These are phyloP conservation scores for Podocnemis expansa DNA, from an alignment of 2,113 vertebrate species.

Conservation along the genomic window DNA sequence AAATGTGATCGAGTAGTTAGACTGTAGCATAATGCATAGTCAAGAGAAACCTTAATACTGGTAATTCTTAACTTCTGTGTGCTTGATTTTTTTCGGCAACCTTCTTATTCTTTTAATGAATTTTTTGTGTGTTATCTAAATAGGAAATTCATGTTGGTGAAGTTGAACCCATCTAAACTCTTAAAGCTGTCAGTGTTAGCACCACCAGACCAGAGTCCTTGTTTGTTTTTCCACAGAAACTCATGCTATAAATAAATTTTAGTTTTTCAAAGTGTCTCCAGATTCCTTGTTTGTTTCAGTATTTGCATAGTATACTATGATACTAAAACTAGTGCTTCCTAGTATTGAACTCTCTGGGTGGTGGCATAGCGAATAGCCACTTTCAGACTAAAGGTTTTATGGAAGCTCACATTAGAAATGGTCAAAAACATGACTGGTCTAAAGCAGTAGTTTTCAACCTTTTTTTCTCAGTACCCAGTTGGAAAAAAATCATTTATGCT, in stretches of 20 bases:
- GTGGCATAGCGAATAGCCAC: not conserved
- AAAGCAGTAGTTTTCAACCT: too few species aligned
- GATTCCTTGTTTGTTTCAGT: too few species aligned
- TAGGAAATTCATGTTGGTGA: not conserved
- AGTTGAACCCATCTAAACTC: not conserved
- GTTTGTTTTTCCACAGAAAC: too few species aligned
- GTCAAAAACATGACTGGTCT: not conserved
- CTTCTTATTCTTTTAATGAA: not conserved
- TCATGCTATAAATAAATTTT: too few species aligned
- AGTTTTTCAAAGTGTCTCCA: too few species aligned
- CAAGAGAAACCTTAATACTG: not conserved
- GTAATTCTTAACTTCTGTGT: not conserved
- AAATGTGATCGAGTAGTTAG: too few species aligned
- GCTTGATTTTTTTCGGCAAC: not conserved
- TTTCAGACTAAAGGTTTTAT: not conserved
- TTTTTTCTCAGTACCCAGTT: too few species aligned
- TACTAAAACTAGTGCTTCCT: not conserved
- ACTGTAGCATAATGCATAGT: not conserved
- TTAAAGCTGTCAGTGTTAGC: not conserved
- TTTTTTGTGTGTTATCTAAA: not conserved
- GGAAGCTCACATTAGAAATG: not conserved
- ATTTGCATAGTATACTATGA: not conserved
- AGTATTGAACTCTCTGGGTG: not conserved
- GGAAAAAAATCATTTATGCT: too few species aligned
- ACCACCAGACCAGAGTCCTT: too few species aligned